These are phyloP conservation scores for Timema podura DNA, from an alignment of 2,888 invertebrate genomes.

Conservation along the genomic window DNA sequence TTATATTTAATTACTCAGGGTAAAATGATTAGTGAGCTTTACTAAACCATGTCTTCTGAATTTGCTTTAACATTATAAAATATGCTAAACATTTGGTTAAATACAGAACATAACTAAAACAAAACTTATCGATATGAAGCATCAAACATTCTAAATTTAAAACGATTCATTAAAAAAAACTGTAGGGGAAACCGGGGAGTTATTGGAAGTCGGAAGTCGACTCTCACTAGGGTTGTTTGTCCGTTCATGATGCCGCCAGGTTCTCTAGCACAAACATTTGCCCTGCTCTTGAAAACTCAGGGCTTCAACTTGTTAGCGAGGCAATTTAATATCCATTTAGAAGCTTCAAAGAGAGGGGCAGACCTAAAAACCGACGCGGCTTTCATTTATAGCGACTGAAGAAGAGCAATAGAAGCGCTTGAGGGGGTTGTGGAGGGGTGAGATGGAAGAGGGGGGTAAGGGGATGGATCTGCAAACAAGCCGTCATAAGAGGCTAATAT, in stretches of 20 bases:
- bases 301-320: conserved; percentile 27
- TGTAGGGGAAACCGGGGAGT: too few relatives aligned
- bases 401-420: not conserved
- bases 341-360: conserved; percentile 13
- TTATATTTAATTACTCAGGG: too few relatives aligned
- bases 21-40: too few relatives aligned
- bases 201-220: not conserved
- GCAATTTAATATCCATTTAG: conserved; percentile 33
- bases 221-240: not conserved
- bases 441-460: not conserved
- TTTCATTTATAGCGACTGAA: not conserved
- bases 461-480: not conserved
- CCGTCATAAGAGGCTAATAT: conserved; percentile 10
- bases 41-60: too few relatives aligned
- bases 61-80: too few relatives aligned
- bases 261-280: conserved; percentile 42
- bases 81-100: too few relatives aligned
- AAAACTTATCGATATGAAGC: too few relatives aligned
- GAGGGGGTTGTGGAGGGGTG: not conserved
- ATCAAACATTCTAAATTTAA: too few relatives aligned
- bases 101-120: too few relatives aligned
- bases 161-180: too few relatives aligned
- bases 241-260: conserved; percentile 28
- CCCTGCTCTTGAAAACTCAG: conserved; percentile 39
- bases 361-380: not conserved